phyloP scores from a whole-genome alignment of 92 coral and sea anemone species.

The Palythoa grandis region DNA sequence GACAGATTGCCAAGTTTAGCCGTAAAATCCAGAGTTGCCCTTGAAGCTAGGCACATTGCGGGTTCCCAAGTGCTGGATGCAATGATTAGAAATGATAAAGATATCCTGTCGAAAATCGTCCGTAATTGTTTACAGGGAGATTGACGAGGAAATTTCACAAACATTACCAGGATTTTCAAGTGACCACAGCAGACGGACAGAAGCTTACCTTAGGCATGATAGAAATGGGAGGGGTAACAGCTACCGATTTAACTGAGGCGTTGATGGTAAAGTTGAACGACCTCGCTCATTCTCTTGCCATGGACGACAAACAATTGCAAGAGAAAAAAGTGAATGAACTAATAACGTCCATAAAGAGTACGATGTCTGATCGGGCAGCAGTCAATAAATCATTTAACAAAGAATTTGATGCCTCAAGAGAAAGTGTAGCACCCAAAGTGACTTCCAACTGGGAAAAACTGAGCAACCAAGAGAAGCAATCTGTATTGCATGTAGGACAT shows the following conservation, averaged over 20 bases:
- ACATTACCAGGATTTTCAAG: slow-evolving; percentile 20
- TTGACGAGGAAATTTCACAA: slow-evolving; percentile 16
- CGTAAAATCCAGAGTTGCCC: slow-evolving; percentile 10
- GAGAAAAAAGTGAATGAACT: slow-evolving; percentile 10
- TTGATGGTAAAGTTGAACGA: neutral
- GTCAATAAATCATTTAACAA: slow-evolving; percentile 8
- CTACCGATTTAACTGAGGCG: slow-evolving; percentile 1
- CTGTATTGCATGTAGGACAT: neutral
- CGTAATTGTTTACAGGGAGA: slow-evolving; percentile 22
- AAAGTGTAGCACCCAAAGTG: neutral
- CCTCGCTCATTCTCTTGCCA: slow-evolving; percentile 23
- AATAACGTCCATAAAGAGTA: slow-evolving; percentile 11
- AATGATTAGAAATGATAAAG: slow-evolving; percentile 12
- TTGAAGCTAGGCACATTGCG: slow-evolving; percentile 19
- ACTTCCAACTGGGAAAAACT: neutral
- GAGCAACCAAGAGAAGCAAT: neutral
- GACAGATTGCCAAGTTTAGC: neutral
- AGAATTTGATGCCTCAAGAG: slow-evolving; percentile 14
- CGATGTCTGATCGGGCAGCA: slow-evolving; percentile 28
- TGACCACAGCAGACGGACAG: slow-evolving; percentile 6
- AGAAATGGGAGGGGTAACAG: slow-evolving; percentile 3
- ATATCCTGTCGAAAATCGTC: neutral
- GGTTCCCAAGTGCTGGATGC: neutral
- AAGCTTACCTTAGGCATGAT: neutral
- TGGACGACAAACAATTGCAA: neutral